Evolutionary conservation across 2,797 vertebrate genomes (phyloP).

Genomic region (Novumbra hubbsi): DNA sequence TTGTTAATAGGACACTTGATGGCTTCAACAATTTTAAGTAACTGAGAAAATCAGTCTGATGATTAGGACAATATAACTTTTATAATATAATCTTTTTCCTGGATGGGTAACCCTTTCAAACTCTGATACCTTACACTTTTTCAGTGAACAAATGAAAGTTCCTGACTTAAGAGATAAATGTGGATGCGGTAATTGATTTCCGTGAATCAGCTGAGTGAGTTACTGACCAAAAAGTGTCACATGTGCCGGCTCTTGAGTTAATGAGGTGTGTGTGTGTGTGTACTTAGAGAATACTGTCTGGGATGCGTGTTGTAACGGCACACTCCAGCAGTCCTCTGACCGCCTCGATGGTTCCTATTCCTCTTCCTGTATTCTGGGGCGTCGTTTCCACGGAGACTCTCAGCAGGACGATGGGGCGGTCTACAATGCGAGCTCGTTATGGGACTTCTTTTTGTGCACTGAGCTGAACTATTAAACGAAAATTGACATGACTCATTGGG

Average conservation of each 20-base stretch:
- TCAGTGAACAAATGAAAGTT: neutral
- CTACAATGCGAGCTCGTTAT: neutral
- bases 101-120: neutral
- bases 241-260: conserved; percentile 44
- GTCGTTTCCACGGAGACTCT: neutral
- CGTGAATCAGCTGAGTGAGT: conserved; percentile 51
- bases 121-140: neutral
- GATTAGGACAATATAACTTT: too few relatives aligned
- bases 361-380: neutral
- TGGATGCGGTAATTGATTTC: conserved; percentile 54
- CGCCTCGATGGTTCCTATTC: neutral
- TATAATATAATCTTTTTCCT: too few relatives aligned
- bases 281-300: neutral
- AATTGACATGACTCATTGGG: neutral
- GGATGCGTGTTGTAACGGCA: neutral
- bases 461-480: neutral
- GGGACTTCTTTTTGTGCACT: neutral
- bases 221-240: conserved; percentile 40
- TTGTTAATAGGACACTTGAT: too few relatives aligned
- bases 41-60: too few relatives aligned
- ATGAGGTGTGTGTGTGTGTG: conserved; percentile 37
- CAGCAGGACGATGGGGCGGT: neutral
- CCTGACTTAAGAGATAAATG: neutral
- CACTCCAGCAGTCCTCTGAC: neutral
- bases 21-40: too few relatives aligned